Base-by-base conservation (phyloP, 2,888 invertebrate genomes). In the Dione vanillae region DNA sequence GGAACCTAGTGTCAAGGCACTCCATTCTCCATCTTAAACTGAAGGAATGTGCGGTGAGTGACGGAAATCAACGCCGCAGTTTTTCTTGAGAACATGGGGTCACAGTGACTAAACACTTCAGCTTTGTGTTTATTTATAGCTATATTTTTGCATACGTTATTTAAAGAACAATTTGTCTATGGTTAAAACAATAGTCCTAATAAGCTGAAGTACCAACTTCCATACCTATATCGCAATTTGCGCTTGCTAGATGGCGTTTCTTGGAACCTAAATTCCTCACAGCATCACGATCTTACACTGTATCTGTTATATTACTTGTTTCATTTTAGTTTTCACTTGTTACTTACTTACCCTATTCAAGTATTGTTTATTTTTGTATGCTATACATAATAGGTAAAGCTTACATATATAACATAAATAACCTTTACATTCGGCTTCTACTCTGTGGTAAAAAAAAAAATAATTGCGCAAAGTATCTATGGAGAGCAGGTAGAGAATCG, bases 251-350 rank as follows among this genome's bases (percentile, higher is more conserved):
- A 86, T 87, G 88, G 85, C 83, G 85, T 81, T 92, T 92, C 92
- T 88, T 84, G 87, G 92, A 92, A 92, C 82, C 86, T 78, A 80
- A 81, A 83, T 77, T 56, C 56, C 56, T 56, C 16, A 49, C 80
- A 78, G 78, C 87, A 84, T 90, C 89, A 90, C 89, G 90, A 85
- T 87, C 85, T 85, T 83, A 83, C 86, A 82, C 77, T 78, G 83
- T 79, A 79, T 76, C 80, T 80, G 74, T 80, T 80, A 82, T 82
- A 82, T 83, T 83, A 82, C 82, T 81, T 78, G 74, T 79, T 89
- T 83, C 37, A 16, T 16, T 35, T 27, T 35, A 61, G 35, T 0
- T 61, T 61, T 61, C n/a, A 27, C 45, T 9, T 20, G 10, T n/a
- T 43, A 27, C n/a, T 62, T 62, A 47, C 8, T 37, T 37, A 6